Conservation (phyloP, 2,888 invertebrate species). For the Cataglyphis altisquamis region DNA sequence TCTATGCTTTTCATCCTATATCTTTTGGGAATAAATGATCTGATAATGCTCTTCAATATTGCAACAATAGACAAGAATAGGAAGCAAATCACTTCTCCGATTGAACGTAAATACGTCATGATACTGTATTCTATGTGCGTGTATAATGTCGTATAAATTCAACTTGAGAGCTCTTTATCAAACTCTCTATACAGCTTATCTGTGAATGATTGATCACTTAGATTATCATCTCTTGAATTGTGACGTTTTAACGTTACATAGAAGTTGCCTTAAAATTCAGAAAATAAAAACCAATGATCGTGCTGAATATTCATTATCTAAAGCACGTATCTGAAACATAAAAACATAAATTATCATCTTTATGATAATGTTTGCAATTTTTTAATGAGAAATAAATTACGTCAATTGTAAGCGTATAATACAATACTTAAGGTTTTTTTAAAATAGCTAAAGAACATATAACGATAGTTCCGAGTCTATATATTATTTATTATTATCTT, state of each 20-base stretch:
- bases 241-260: background rate
- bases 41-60: conserved; percentile 87
- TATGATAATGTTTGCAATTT: background rate
- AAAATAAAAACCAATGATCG: background rate
- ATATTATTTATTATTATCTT: no score
- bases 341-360: background rate
- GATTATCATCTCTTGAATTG: conserved; percentile 48
- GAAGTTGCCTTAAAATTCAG: background rate
- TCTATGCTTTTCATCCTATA: conserved; percentile 90
- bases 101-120: conserved; percentile 87
- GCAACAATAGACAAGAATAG: conserved; percentile 87
- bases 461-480: no score
- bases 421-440: no score
- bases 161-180: background rate
- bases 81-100: conserved; percentile 88
- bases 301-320: background rate
- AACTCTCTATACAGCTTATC: background rate
- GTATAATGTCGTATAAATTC: background rate
- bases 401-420: background rate
- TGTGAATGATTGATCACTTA: conserved; percentile 46
- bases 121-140: background rate
- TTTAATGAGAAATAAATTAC: background rate
- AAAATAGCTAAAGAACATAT: no score
- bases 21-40: conserved; percentile 87
- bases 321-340: conserved; percentile 9